Evolutionary conservation across 2,113 vertebrate genomes (phyloP), one percentile per base, ranked within the genome.

Genomic region (Uria aalge): DNA sequence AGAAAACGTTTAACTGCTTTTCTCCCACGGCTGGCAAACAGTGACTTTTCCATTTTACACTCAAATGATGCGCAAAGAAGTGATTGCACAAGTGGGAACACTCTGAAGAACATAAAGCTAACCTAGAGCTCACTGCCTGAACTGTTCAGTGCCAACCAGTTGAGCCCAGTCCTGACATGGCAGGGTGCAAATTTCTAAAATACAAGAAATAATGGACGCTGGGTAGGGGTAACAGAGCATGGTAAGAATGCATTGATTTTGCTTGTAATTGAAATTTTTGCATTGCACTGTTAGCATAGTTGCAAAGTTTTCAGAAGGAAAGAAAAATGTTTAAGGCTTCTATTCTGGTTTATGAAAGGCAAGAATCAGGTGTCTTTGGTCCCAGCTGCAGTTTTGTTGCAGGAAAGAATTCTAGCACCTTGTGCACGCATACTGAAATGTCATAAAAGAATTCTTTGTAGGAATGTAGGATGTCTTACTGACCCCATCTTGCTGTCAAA

Each of bases 11-110:
- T 76, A 79, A 92, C 48, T 86, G 64, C 62, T 85, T 67, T 91
- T 74, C 59, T 91, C 50, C 69, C 38, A 92, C 16, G 12, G 8
- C 50, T 82, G 67, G 32, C 63, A 87, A 93, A 29, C 12, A 41
- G 22, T 60, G 77, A 89, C 85, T 77, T 96, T 96, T 94, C 78
- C 24, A 45, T 88, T 91, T 76, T 64, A 43, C 85, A 66, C 27
- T 89, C 86, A 73, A 74, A 83, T 59, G 36, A 83, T 87, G 85
- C 0, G 0, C 24, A 55, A 82, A 92, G 53, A 80, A 62, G 13
- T 87, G 66, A 78, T 57, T 69, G 68, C n/a, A 63, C 17, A 85
- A 95, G 38, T 2, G 7, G 14, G 45, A 94, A 36, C 24, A 19
- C 12, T 73, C 53, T 72, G 56, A 88, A 82, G 68, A 81, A 62